These are phyloP conservation scores for Pomacea maculata DNA, from an alignment of 1,140 invertebrate species.

Conservation along the genomic window DNA sequence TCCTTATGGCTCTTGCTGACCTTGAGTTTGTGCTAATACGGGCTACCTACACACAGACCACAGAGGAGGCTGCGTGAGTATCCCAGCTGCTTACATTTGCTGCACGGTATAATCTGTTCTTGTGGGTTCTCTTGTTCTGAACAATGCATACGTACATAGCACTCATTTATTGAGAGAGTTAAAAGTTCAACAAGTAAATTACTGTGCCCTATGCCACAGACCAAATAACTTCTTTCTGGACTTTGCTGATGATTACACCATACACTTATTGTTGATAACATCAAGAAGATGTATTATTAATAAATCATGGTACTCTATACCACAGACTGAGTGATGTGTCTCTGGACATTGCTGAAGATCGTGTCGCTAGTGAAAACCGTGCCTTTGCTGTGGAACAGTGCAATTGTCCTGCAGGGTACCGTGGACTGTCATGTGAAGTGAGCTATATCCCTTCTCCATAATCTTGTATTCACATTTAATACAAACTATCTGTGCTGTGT, in stretches of 20 bases:
- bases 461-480: background rate
- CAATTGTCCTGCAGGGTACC: slow-evolving; percentile 86
- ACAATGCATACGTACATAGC: no score
- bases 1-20: slow-evolving; percentile 92
- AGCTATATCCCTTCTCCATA: background rate
- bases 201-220: no score
- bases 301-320: background rate
- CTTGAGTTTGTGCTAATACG: slow-evolving; percentile 88
- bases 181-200: no score
- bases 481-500: no score
- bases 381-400: slow-evolving; percentile 81
- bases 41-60: slow-evolving; percentile 88
- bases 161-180: no score
- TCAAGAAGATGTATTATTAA: background rate
- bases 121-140: no score
- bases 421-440: slow-evolving; percentile 79
- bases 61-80: slow-evolving; percentile 78
- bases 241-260: no score
- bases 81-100: background rate
- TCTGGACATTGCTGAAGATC: slow-evolving; percentile 59
- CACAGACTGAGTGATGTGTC: slow-evolving; percentile 59
- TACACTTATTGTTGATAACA: no score
- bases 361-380: slow-evolving; percentile 58
- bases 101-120: no score
- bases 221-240: no score